Evolutionary conservation across 2,113 vertebrate genomes (phyloP).

Genomic region (Perca schrenkii): DNA sequence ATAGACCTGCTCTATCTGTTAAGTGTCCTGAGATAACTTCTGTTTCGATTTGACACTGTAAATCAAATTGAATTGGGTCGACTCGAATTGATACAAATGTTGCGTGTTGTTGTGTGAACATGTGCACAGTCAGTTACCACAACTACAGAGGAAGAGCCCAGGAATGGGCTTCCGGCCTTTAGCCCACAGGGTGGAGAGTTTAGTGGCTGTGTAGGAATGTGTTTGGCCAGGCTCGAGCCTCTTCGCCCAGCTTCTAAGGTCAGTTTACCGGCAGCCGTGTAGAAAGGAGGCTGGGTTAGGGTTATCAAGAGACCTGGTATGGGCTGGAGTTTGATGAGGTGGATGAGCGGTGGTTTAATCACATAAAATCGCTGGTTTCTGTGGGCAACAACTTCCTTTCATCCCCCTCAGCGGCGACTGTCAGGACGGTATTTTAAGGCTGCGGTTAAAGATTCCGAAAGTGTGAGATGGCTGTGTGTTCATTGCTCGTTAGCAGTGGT

Average conservation of each 20-base stretch:
- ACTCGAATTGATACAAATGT: neutral
- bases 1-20: too few species aligned
- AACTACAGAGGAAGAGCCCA: constrained; percentile 22
- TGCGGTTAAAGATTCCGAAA: constrained; percentile 70
- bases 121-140: constrained; percentile 3
- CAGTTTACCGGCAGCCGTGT: constrained; percentile 33
- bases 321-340: constrained; percentile 53
- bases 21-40: too few species aligned
- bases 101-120: neutral
- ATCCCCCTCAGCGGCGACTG: constrained; percentile 22
- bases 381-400: constrained; percentile 41
- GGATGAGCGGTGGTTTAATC: constrained; percentile 59
- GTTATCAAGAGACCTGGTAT: constrained; percentile 46
- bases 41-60: too few species aligned
- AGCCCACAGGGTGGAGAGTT: constrained; percentile 66
- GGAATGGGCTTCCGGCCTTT: constrained; percentile 22
- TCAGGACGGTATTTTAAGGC: constrained; percentile 65
- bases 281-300: constrained; percentile 30
- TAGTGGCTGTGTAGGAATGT: constrained; percentile 68
- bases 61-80: neutral
- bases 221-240: constrained; percentile 44
- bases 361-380: constrained; percentile 49
- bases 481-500: constrained; percentile 34
- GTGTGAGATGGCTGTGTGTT: constrained; percentile 65
- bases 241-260: constrained; percentile 42